Percentiles rank a stretch among this genome's conserved stretches.
Evolutionary conservation across 2,113 vertebrate genomes (phyloP).

Genomic region (Paracanthobrama guichenoti): DNA sequence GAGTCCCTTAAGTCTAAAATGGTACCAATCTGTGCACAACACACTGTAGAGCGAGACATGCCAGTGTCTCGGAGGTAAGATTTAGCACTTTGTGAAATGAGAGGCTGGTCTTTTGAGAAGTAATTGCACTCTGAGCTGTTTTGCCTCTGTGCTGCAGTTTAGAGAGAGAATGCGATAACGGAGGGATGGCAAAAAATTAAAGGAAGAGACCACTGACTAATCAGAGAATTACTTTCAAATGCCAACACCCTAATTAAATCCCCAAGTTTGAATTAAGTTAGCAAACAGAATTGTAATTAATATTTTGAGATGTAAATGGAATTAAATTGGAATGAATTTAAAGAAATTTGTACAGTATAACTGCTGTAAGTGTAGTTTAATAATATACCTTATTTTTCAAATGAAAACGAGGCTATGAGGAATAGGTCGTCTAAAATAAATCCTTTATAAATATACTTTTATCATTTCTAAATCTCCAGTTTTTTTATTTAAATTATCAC

Average conservation of each 20-base stretch:
- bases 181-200: background rate
- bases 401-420: background rate
- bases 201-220: background rate
- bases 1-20: constrained; percentile 18
- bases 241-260: background rate
- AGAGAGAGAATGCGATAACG: background rate
- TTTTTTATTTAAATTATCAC: no score
- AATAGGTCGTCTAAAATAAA: background rate
- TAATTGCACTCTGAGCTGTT: constrained; percentile 40
- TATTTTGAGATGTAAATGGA: background rate
- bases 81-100: constrained; percentile 40
- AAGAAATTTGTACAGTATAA: background rate
- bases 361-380: background rate
- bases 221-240: background rate
- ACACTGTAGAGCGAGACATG: background rate
- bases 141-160: constrained; percentile 26
- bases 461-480: background rate
- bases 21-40: constrained; percentile 7
- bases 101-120: constrained; percentile 39
- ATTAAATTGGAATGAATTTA: background rate
- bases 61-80: constrained; percentile 29
- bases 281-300: background rate
- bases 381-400: background rate
- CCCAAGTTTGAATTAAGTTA: background rate
- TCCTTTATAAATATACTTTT: background rate